A percentile compares a stretch with the other conserved stretches of the same genome.
These are phyloP conservation scores for Harpegnathos saltator DNA, from an alignment of 1,140 invertebrate species.

Conservation along the genomic window DNA sequence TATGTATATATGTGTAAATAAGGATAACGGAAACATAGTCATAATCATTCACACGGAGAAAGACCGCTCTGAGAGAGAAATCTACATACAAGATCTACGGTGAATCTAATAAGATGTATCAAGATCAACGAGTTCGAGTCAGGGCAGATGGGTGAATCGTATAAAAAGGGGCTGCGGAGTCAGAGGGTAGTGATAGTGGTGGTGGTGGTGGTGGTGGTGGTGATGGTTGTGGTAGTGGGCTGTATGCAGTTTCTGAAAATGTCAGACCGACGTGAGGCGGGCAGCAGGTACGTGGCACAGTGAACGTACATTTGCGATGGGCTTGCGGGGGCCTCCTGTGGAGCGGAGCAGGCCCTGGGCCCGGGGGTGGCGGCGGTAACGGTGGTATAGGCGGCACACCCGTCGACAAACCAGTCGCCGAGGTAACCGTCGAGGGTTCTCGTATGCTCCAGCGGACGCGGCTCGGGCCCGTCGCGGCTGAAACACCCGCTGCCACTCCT, in stretches of 20 bases:
- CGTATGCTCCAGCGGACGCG: conserved; percentile 83
- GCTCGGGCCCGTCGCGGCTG: conserved; percentile 80
- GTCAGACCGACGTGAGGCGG: conserved; percentile 60
- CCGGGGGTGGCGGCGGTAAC: conserved; percentile 80
- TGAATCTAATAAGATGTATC: background rate
- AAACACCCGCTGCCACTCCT: conserved; percentile 83
- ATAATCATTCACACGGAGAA: background rate
- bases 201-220: conserved; percentile 3
- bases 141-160: background rate
- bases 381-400: conserved; percentile 68
- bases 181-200: conserved; percentile 14
- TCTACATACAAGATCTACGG: background rate
- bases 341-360: conserved; percentile 78
- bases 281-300: conserved; percentile 74
- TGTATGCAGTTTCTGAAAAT: conserved; percentile 51
- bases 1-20: no score
- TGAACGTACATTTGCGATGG: conserved; percentile 82
- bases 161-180: background rate
- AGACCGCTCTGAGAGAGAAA: background rate
- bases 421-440: conserved; percentile 79
- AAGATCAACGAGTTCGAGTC: conserved; percentile 10
- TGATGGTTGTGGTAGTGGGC: background rate
- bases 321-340: conserved; percentile 80
- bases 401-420: conserved; percentile 74
- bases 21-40: no score